Percentiles rank a stretch among this genome's conserved stretches.
Evolutionary conservation across 2,888 invertebrate genomes (phyloP).

Genomic region (Panzeria rudis): DNA sequence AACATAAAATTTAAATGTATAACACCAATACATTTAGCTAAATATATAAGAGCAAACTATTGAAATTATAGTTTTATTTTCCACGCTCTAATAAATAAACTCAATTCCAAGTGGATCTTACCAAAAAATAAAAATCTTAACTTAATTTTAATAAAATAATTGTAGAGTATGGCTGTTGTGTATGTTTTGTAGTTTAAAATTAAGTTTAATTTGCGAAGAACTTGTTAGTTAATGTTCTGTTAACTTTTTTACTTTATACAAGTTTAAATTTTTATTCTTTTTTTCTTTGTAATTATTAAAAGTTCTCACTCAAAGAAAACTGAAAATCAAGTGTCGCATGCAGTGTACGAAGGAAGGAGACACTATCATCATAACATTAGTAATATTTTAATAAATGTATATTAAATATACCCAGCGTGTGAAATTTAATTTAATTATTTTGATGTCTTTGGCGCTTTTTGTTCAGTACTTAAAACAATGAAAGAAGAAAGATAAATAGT

Average conservation of each 20-base stretch:
- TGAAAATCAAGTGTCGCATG: conserved; percentile 1
- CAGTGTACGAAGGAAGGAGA: neutral
- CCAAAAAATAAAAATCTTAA: conserved; percentile 17
- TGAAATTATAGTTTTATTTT: neutral
- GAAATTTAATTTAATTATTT: conserved; percentile 53
- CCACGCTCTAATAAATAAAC: conserved; percentile 11
- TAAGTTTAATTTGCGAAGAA: conserved; percentile 52
- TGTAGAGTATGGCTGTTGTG: conserved; percentile 4
- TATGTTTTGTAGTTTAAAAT: conserved; percentile 21
- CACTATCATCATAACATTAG: neutral
- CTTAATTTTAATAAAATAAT: conserved; percentile 23
- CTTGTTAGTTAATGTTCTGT: conserved; percentile 69
- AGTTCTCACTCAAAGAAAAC: neutral
- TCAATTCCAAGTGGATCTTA: conserved; percentile 46
- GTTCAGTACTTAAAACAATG: conserved; percentile 10
- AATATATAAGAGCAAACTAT: neutral
- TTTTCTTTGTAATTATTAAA: neutral
- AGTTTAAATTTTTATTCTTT: conserved; percentile 25
- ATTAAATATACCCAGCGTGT: conserved; percentile 47
- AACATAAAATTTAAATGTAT: no score
- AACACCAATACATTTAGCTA: no score
- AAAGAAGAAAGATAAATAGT: conserved; percentile 10
- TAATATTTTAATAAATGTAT: neutral
- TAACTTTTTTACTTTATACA: conserved; percentile 51
- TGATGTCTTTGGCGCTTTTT: conserved; percentile 22